Evolutionary conservation across 2,113 vertebrate species (phyloP), one percentile per base, ranked within the genome.

Genomic region (Nyctibius bracteatus): DNA sequence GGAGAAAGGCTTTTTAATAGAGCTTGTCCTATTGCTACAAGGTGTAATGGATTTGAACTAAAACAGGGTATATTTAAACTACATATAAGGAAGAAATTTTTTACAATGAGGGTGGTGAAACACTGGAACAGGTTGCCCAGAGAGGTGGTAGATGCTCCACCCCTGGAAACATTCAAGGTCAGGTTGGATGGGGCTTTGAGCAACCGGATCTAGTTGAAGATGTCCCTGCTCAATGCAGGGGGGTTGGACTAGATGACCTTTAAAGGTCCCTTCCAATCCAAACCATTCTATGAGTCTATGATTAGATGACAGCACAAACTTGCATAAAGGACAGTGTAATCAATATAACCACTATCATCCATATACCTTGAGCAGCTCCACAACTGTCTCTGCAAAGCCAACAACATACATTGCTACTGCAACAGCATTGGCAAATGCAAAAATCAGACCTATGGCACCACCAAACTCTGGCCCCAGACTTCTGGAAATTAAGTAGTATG

Each of bases 321-420:
- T 57, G 21, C 5, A 6, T 12, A 16, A 41, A 57, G 24, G 18
- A 9, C 46, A 61, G 9, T 16, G 6, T 49, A 46, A 83, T 21
- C 37, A 83, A 47, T 15, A 25, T 7, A 67, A 84, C 5, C 23
- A 79, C 17, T 23, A n/a, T 13, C 14, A 62, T 37, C 20, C 7
- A 17, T 1, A 2, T 98, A 99, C 99, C 81, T 97, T 91, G 13
- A 99, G 99, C 41, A 99, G 97, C 75, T 99, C 98, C 41, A 99
- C 99, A 52, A 99, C 98, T 1, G 99, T 99, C 94, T 99, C 99
- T 62, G 99, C 99, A 96, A 99, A 99, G 84, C 99, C 99, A 96
- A 99, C 99, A 79, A 99, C 99, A 65, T 99, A 99, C 99, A 99
- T 99, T 94, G 99, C 99, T 46, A 99, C 99, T 39, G 99, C 99